Evolutionary conservation across 2,888 invertebrate genomes (phyloP).

Genomic region (Amblyteles armatorius): DNA sequence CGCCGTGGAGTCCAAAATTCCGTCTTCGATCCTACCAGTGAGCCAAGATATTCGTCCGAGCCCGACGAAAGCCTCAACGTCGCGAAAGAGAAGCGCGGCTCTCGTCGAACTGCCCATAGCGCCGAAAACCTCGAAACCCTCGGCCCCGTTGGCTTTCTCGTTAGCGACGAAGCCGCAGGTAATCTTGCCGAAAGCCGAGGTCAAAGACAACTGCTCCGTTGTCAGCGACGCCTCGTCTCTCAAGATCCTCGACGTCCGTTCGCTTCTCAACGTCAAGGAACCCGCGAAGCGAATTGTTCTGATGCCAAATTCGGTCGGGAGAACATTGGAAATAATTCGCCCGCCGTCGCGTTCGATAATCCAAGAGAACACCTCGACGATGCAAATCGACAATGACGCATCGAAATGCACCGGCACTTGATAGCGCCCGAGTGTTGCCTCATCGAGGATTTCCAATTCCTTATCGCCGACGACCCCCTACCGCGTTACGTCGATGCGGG

Average conservation of each 20-base stretch:
- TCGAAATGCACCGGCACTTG: slow-evolving; percentile 77
- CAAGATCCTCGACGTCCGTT: slow-evolving; percentile 73
- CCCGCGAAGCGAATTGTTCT: slow-evolving; percentile 73
- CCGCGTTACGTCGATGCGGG: slow-evolving; percentile 7
- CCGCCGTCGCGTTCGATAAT: slow-evolving; percentile 72
- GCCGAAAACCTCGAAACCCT: slow-evolving; percentile 69
- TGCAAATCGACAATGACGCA: slow-evolving; percentile 74
- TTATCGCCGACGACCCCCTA: neutral
- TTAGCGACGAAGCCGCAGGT: slow-evolving; percentile 72
- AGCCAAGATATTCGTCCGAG: slow-evolving; percentile 27
- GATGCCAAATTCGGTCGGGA: slow-evolving; percentile 71
- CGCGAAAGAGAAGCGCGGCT: slow-evolving; percentile 7
- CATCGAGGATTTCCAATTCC: slow-evolving; percentile 26
- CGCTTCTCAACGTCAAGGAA: slow-evolving; percentile 68
- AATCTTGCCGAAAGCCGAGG: slow-evolving; percentile 77
- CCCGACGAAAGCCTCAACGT: neutral
- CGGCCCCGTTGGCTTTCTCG: slow-evolving; percentile 32
- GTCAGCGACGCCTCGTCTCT: slow-evolving; percentile 75
- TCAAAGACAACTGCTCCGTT: slow-evolving; percentile 60
- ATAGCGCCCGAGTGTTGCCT: slow-evolving; percentile 33
- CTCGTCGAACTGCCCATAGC: slow-evolving; percentile 67
- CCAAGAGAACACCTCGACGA: slow-evolving; percentile 75
- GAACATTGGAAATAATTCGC: slow-evolving; percentile 65
- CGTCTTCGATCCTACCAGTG: slow-evolving; percentile 15
- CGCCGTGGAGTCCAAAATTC: slow-evolving; percentile 9